A percentile compares a stretch with the other conserved stretches of the same genome.
These are phyloP conservation scores for Orthonychiurus folsomi DNA, from an alignment of 2,888 invertebrate species.

Conservation along the genomic window DNA sequence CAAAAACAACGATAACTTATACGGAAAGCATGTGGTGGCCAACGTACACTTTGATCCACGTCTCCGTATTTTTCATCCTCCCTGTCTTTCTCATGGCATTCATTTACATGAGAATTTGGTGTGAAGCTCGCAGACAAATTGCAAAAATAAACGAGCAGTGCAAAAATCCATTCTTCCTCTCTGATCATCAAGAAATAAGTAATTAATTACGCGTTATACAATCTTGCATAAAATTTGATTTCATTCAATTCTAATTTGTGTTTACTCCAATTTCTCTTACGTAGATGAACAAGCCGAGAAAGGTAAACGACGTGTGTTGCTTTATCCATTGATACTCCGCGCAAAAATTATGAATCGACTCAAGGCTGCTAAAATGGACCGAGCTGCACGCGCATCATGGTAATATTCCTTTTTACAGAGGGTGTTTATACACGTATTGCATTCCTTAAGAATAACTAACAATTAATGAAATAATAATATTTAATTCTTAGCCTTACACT, in stretches of 20 bases:
- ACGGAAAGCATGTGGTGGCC: slow-evolving; percentile 23
- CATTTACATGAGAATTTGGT: slow-evolving; percentile 31
- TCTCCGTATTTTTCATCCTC: slow-evolving; percentile 27
- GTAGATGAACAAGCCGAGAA: neutral
- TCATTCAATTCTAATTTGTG: too few relatives aligned
- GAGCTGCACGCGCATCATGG: slow-evolving; percentile 30
- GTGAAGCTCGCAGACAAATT: slow-evolving; percentile 29
- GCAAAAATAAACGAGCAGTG: slow-evolving; percentile 22
- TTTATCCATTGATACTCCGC: slow-evolving; percentile 22
- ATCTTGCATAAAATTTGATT: too few relatives aligned
- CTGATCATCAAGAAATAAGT: neutral
- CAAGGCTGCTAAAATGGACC: slow-evolving; percentile 21
- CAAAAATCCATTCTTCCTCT: slow-evolving; percentile 25
- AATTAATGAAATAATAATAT: too few relatives aligned
- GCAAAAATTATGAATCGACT: slow-evolving; percentile 30
- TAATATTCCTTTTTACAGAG: too few relatives aligned
- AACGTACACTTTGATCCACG: slow-evolving; percentile 23
- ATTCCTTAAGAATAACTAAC: too few relatives aligned
- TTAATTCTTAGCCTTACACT: slow-evolving; percentile 27
- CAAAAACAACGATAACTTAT: neutral
- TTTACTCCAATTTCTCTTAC: too few relatives aligned
- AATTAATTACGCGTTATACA: too few relatives aligned
- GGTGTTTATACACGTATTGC: too few relatives aligned
- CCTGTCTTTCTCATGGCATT: slow-evolving; percentile 29
- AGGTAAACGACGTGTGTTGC: slow-evolving; percentile 4